Evolutionary conservation across 2,797 vertebrate genomes (phyloP), one percentile per base, ranked within the genome.

Genomic region (Bradypus variegatus): DNA sequence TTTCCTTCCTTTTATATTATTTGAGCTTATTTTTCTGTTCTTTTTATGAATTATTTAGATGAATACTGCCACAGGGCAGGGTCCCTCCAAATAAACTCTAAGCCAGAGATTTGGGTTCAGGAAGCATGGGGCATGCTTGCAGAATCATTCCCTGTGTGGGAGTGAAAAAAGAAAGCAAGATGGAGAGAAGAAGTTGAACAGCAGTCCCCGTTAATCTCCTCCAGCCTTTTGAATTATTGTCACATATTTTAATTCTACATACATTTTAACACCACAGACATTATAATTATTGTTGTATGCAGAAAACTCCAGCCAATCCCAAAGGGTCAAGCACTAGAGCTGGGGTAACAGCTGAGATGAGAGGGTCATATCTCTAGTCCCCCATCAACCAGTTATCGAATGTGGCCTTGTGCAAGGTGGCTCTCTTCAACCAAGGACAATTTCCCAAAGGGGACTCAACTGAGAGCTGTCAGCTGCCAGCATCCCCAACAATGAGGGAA

Each of bases 161-260:
- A 58, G 55, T 0, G 3, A 4, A 70, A 23, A 45, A 38, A 70
- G 31, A 45, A 38, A 25, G 64, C 31, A 3, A 14, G 15, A 14
- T 0, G 14, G 79, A 27, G 25, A n/a, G 11, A 18, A 11, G 10
- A 27, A 5, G 36, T 2, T 55, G 18, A 31, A 27, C 4, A 0
- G 1, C 21, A 36, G 21, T 8, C 80, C 38, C 38, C 60, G 10
- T 65, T 25, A 84, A 48, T 81, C 45, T 77, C 19, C 53, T 60
- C 77, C 31, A 11, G 64, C 48, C 23, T 76, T 65, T 41, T 80
- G 50, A 70, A 38, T 36, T 55, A 15, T 4, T 19, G 3, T 48
- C 79, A 65, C 13, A 2, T 48, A 50, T 55, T 83, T 83, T 67
- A 90, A 67, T 83, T 33, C 80, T 76, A 23, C 80, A 67, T 67